Conservation (phyloP, 2,113 vertebrate genomes). For the Suricata suricatta region DNA sequence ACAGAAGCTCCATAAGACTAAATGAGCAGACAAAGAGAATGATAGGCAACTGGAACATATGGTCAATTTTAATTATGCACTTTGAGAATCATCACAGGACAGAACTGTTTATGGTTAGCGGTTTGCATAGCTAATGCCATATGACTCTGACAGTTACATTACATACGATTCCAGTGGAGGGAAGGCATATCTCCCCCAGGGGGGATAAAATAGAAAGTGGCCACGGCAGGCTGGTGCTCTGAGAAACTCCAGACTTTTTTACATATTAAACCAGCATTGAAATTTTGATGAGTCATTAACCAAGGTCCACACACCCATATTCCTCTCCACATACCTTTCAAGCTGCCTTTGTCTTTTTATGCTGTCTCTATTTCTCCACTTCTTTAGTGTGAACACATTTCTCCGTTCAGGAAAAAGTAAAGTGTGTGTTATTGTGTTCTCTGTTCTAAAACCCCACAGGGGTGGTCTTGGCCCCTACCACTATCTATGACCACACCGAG, state of each 20-base stretch:
- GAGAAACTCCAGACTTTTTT: not conserved
- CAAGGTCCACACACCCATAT: not conserved
- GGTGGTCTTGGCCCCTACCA: not conserved
- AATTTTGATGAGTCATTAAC: not conserved
- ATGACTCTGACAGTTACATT: not conserved
- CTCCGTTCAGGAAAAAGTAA: not conserved
- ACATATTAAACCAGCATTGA: not conserved
- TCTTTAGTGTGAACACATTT: not conserved
- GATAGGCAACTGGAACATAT: not conserved
- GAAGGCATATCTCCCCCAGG: not conserved
- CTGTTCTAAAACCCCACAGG: not conserved
- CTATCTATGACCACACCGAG: not conserved
- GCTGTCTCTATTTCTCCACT: not conserved
- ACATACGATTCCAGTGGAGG: not conserved
- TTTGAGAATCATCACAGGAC: not conserved
- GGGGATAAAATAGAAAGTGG: not conserved
- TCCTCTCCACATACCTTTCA: not conserved
- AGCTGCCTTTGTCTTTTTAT: not conserved
- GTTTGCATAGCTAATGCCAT: not conserved
- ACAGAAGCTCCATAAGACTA: not conserved
- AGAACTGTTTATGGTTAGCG: slow-evolving; percentile 6
- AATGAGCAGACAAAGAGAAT: not conserved
- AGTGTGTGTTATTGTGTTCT: not conserved
- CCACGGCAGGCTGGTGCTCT: not conserved
- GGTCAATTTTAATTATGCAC: slow-evolving; percentile 16